phyloP scores from a whole-genome alignment of 2,888 invertebrate genomes.

The Gymnocheta viridis region DNA sequence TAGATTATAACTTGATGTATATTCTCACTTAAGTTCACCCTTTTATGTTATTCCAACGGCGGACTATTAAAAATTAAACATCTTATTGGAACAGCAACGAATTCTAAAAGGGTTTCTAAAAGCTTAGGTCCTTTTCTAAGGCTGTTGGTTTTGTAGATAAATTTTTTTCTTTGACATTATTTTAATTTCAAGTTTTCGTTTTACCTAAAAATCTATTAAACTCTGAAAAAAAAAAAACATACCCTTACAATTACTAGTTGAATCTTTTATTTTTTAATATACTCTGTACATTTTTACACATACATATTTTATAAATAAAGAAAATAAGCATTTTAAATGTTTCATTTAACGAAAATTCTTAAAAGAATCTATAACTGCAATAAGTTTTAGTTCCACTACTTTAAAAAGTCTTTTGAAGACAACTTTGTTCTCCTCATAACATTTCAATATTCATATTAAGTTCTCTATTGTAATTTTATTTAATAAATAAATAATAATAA shows the following conservation, averaged over 20 bases:
- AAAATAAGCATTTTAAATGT: constrained; percentile 62
- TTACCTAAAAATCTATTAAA: not conserved
- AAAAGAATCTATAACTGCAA: constrained; percentile 8
- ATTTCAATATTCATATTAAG: not conserved
- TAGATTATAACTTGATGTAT: no score
- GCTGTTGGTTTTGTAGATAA: no score
- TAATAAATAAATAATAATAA: not conserved
- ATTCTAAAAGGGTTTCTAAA: no score
- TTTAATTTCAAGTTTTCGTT: no score
- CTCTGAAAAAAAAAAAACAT: not conserved
- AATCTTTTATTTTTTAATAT: constrained; percentile 10
- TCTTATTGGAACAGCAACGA: no score
- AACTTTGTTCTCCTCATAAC: not conserved
- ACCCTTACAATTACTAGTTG: not conserved
- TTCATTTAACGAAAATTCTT: not conserved
- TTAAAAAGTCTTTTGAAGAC: constrained; percentile 60
- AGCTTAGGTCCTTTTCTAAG: no score
- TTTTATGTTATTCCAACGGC: no score
- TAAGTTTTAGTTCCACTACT: constrained; percentile 18
- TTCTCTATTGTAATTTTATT: constrained; percentile 9
- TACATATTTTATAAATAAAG: not conserved
- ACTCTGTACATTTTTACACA: not conserved
- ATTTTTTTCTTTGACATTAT: no score
- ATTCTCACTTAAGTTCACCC: no score
- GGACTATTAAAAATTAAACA: no score